These are phyloP conservation scores for Siniperca scherzeri DNA, from an alignment of 2,797 vertebrate genomes.

Conservation along the genomic window DNA sequence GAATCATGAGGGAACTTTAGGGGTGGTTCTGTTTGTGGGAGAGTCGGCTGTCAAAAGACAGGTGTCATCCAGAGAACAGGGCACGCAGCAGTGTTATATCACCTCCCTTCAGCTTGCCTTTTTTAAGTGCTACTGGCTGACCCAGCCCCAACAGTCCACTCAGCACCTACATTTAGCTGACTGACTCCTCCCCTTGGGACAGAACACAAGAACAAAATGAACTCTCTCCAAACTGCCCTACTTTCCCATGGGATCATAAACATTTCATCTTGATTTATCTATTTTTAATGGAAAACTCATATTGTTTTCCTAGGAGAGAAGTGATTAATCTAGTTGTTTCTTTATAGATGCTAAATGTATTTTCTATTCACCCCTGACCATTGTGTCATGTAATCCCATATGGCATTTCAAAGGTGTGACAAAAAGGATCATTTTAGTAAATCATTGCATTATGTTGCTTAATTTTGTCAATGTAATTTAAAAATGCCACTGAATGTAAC, in stretches of 20 bases:
- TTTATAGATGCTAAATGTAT: background rate
- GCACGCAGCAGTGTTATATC: slow-evolving; percentile 15
- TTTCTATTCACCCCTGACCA: background rate
- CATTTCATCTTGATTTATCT: background rate
- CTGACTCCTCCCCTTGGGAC: slow-evolving; percentile 62
- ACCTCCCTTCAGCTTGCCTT: slow-evolving; percentile 48
- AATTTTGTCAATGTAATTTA: background rate
- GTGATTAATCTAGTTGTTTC: background rate
- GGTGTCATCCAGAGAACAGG: slow-evolving; percentile 26
- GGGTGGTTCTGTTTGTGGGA: background rate
- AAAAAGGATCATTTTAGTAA: background rate
- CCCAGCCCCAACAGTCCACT: slow-evolving; percentile 63
- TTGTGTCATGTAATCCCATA: background rate
- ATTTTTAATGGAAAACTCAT: background rate
- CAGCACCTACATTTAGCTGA: slow-evolving; percentile 78
- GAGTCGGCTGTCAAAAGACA: background rate
- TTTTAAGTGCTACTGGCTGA: slow-evolving; percentile 57
- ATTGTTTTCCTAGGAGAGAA: background rate
- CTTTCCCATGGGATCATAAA: background rate
- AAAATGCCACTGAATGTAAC: background rate
- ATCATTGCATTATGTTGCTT: background rate
- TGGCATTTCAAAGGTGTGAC: background rate
- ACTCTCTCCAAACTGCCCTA: slow-evolving; percentile 22
- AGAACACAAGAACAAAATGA: slow-evolving; percentile 54
- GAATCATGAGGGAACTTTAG: slow-evolving; percentile 69